Evolutionary conservation across 2,113 vertebrate genomes (phyloP), one percentile per base, ranked within the genome.

Genomic region (Nibea coibor): DNA sequence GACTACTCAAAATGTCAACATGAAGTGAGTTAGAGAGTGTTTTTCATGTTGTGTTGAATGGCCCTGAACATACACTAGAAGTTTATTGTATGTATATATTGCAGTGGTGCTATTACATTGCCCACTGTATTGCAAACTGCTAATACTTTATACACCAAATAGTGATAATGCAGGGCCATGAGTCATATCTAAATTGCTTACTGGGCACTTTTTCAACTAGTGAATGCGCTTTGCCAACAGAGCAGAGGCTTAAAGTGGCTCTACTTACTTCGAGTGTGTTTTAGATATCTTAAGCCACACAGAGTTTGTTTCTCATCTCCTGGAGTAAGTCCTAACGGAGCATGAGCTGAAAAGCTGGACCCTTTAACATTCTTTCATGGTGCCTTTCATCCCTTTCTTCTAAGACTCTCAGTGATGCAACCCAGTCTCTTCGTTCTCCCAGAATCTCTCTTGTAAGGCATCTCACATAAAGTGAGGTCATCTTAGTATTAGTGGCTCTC

Each of bases 381-480:
- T 7, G 31, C 10, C 24, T 6, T 68, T 68, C 10, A 45, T 71
- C n/a, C 45, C 28, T 48, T 31, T 57, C 62, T 17, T 74, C 45
- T 72, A 31, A 70, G 26, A 61, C 64, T 73, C 66, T 56, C 72
- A 51, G 45, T 2, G 15, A 35, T 50, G 58, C 59, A 39, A 14
- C 54, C 20, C n/a, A 4, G 17, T 71, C 53, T 6, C 31, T 2
- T 7, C 16, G 19, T 28, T 56, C 16, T 56, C 58, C 51, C 75
- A 28, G 47, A 4, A 10, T 65, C 76, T 22, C 62, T 72, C 65
- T 88, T 87, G 78, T 81, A n/a, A 87, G 65, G 66, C 79, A 50
- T 67, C 84, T 86, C 83, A 83, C 81, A 88, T 67, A 87, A 89
- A 86, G 83, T 91, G 81, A 92, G 57, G 76, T 89, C 84, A 90